Percentiles rank a stretch among this genome's conserved stretches.
These are phyloP conservation scores for Epicauta chinensis DNA, from an alignment of 1,140 invertebrate species.

Conservation along the genomic window DNA sequence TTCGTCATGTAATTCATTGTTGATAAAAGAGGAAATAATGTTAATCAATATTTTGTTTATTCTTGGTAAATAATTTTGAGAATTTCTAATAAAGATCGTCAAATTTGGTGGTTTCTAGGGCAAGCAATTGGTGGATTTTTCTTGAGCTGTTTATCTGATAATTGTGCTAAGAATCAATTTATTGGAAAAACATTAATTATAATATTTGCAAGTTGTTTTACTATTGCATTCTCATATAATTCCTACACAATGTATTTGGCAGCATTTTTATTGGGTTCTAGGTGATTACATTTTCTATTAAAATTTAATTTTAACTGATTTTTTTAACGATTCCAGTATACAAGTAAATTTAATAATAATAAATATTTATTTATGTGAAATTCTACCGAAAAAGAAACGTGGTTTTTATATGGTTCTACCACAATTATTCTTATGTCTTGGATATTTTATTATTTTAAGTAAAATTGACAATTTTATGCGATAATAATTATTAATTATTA, in stretches of 20 bases:
- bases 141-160: constrained; percentile 23
- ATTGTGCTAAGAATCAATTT: constrained; percentile 24
- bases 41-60: constrained; percentile 16
- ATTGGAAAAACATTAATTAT: constrained; percentile 24
- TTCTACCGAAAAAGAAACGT: constrained; percentile 21
- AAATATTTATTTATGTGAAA: constrained; percentile 29
- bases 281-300: constrained; percentile 21
- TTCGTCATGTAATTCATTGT: constrained; percentile 23
- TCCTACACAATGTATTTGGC: constrained; percentile 17
- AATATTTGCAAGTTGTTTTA: constrained; percentile 27
- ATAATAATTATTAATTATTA: background rate
- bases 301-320: background rate
- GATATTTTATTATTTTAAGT: constrained; percentile 23
- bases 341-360: constrained; percentile 19
- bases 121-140: constrained; percentile 29
- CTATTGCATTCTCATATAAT: constrained; percentile 24
- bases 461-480: background rate
- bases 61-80: constrained; percentile 13
- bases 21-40: constrained; percentile 16
- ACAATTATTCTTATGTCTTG: constrained; percentile 26
- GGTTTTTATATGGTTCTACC: constrained; percentile 17
- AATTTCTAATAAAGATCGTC: background rate
- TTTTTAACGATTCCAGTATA: constrained; percentile 21
- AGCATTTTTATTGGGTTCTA: constrained; percentile 24
- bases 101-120: constrained; percentile 17